Evolutionary conservation across 1,140 invertebrate species (phyloP).

Genomic region (Spodoptera litura): DNA sequence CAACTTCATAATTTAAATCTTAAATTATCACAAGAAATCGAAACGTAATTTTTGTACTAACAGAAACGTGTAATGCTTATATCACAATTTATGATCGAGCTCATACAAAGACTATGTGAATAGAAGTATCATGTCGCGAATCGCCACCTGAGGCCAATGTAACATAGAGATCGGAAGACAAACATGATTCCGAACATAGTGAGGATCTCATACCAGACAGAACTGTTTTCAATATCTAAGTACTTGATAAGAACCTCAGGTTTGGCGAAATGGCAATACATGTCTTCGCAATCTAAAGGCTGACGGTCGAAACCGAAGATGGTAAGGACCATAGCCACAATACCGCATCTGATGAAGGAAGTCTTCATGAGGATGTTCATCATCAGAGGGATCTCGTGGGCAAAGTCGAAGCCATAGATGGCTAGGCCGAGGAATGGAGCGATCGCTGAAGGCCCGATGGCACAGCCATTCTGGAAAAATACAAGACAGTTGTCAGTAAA

Average conservation of each 20-base stretch:
- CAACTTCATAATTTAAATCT: constrained; percentile 22
- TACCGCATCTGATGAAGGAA: constrained; percentile 88
- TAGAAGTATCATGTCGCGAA: constrained; percentile 83
- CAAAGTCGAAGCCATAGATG: constrained; percentile 90
- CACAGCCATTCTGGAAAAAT: constrained; percentile 88
- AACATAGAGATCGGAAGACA: constrained; percentile 85
- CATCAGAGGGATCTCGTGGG: constrained; percentile 85
- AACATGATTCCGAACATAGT: constrained; percentile 85
- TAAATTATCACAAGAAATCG: constrained; percentile 59
- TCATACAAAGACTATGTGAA: background rate
- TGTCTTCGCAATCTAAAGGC: constrained; percentile 86
- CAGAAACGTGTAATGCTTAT: constrained; percentile 40
- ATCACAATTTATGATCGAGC: constrained; percentile 50
- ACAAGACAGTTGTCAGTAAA: background rate
- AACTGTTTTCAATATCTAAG: constrained; percentile 85
- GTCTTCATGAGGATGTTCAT: constrained; percentile 88
- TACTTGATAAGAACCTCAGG: constrained; percentile 87
- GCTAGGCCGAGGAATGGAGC: constrained; percentile 89
- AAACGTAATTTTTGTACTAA: constrained; percentile 56
- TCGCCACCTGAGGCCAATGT: constrained; percentile 85
- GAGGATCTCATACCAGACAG: constrained; percentile 85
- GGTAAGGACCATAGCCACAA: constrained; percentile 87
- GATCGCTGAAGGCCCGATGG: constrained; percentile 87
- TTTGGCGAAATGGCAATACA: constrained; percentile 88
- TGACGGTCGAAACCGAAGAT: constrained; percentile 88